These are phyloP conservation scores for Eidolon helvum DNA, from an alignment of 2,113 vertebrate species.

Conservation along the genomic window DNA sequence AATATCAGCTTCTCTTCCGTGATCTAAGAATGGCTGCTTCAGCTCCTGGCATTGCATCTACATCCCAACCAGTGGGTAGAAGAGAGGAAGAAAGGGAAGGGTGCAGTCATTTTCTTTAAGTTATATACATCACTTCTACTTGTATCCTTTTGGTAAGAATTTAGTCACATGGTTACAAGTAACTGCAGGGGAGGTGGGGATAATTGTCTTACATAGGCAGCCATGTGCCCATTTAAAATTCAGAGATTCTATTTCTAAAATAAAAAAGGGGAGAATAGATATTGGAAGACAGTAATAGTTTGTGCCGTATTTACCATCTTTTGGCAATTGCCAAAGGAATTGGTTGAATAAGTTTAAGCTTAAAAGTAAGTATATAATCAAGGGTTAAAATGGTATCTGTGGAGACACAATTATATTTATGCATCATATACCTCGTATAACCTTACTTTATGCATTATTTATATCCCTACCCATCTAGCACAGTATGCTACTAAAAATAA, in stretches of 20 bases:
- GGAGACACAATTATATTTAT: neutral
- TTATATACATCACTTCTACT: neutral
- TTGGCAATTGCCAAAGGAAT: neutral
- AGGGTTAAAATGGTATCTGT: neutral
- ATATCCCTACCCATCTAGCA: neutral
- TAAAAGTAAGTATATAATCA: neutral
- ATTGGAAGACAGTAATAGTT: neutral
- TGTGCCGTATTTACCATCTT: neutral
- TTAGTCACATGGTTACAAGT: neutral
- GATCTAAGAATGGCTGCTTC: neutral
- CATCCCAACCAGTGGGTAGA: neutral
- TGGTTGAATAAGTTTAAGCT: neutral
- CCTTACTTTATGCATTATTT: neutral
- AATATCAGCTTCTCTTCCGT: neutral
- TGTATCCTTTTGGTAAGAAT: neutral
- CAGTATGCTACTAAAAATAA: neutral
- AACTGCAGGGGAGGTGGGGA: neutral
- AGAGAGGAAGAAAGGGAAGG: neutral
- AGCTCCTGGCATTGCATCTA: neutral
- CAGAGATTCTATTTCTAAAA: neutral
- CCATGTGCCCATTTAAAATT: neutral
- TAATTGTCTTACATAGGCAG: neutral
- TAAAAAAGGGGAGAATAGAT: neutral
- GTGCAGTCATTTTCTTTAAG: neutral
- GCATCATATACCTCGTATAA: neutral